Evolutionary conservation across 2,113 vertebrate species (phyloP).

Genomic region (Dascyllus trimaculatus): DNA sequence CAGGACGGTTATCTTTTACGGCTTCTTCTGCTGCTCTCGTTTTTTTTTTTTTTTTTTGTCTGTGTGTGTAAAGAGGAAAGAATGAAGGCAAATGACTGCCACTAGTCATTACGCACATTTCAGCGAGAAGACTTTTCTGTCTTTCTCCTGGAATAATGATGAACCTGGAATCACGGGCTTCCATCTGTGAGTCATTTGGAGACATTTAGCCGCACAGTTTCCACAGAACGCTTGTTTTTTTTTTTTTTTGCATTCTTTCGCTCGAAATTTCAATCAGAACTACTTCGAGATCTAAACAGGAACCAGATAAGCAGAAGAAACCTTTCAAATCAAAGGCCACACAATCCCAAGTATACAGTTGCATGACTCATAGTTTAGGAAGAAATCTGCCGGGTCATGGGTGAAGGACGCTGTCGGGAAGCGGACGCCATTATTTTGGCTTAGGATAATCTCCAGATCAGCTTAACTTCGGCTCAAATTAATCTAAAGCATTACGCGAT

Average conservation of each 20-base stretch:
- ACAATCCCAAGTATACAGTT: constrained; percentile 8
- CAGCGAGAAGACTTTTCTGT: background rate
- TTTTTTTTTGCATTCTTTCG: background rate
- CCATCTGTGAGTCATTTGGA: background rate
- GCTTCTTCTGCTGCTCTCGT: constrained; percentile 40
- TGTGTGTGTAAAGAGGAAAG: constrained; percentile 24
- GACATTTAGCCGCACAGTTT: constrained; percentile 1
- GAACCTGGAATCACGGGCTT: constrained; percentile 16
- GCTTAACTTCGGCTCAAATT: constrained; percentile 62
- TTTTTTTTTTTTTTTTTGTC: constrained; percentile 24
- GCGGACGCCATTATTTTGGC: constrained; percentile 45
- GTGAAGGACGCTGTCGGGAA: constrained; percentile 54
- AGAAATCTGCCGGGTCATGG: constrained; percentile 44
- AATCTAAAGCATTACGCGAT: constrained; percentile 55
- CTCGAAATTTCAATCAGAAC: background rate
- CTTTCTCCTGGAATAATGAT: constrained; percentile 6
- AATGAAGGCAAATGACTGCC: constrained; percentile 55
- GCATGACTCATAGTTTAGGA: constrained; percentile 33
- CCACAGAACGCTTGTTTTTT: background rate
- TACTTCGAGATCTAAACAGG: background rate
- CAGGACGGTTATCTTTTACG: constrained; percentile 54
- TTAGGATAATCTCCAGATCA: constrained; percentile 59
- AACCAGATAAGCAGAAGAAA: constrained; percentile 10
- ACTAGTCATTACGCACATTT: constrained; percentile 8
- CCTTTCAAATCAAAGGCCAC: constrained; percentile 24